These are phyloP conservation scores for Molossus alvarezi DNA, from an alignment of 2,797 vertebrate genomes.

Conservation along the genomic window DNA sequence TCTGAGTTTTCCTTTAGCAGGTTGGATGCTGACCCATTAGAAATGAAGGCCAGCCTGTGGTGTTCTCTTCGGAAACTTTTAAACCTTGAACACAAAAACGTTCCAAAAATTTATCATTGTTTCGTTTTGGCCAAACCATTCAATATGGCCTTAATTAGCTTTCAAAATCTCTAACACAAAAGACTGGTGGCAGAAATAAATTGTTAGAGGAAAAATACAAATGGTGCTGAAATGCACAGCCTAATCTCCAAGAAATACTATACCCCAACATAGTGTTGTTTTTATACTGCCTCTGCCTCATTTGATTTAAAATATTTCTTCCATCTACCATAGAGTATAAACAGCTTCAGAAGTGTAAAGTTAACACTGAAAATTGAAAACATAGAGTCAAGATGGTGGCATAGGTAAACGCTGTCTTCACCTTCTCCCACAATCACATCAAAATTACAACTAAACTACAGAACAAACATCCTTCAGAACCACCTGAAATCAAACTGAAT, in stretches of 20 bases:
- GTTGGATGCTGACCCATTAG: not conserved
- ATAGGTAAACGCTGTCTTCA: too few relatives aligned
- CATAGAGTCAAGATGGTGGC: too few relatives aligned
- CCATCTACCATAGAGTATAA: constrained; percentile 47
- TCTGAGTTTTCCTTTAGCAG: accelerated
- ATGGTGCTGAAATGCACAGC: not conserved
- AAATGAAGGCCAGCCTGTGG: not conserved
- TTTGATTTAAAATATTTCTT: constrained; percentile 74
- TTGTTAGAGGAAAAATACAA: constrained; percentile 67
- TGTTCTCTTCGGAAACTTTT: constrained; percentile 70
- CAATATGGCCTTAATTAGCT: constrained; percentile 81
- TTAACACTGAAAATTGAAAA: constrained; percentile 70
- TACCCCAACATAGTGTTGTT: not conserved
- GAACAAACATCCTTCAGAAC: too few relatives aligned
- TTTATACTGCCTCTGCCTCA: constrained; percentile 41
- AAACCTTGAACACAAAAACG: constrained; percentile 58
- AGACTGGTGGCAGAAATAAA: constrained; percentile 69
- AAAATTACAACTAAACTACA: too few relatives aligned
- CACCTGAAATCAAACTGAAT: too few relatives aligned
- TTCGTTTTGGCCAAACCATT: constrained; percentile 71
- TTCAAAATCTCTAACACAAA: constrained; percentile 69
- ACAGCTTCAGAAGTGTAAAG: constrained; percentile 65
- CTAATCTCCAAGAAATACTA: constrained; percentile 42
- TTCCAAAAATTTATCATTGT: constrained; percentile 72
- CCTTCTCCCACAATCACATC: too few relatives aligned